These are phyloP conservation scores for Oncorhynchus clarkii DNA, from an alignment of 2,113 vertebrate species.

Conservation along the genomic window DNA sequence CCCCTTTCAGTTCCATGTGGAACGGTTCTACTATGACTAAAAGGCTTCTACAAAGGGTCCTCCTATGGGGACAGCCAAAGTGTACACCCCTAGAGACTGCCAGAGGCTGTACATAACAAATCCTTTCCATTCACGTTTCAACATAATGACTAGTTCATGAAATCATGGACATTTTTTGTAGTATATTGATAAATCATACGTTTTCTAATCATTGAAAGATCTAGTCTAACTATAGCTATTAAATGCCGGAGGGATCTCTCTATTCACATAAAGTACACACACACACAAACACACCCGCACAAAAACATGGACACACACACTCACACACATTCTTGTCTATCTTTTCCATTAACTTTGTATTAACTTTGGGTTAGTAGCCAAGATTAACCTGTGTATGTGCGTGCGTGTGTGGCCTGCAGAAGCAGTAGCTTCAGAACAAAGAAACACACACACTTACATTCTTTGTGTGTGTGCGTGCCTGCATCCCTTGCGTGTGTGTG, in stretches of 20 bases:
- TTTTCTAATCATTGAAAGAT: constrained; percentile 68
- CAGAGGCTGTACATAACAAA: constrained; percentile 5
- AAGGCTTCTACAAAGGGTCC: background rate
- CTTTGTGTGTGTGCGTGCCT: background rate
- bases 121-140: constrained; percentile 46
- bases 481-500: background rate
- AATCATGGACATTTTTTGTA: constrained; percentile 63
- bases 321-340: background rate
- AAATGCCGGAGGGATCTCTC: constrained; percentile 34
- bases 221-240: constrained; percentile 54
- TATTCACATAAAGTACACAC: background rate
- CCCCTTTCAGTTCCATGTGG: too few species aligned
- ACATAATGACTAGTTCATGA: constrained; percentile 55
- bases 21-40: too few species aligned
- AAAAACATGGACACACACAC: background rate
- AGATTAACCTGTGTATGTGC: background rate
- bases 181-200: constrained; percentile 73
- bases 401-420: background rate
- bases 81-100: background rate
- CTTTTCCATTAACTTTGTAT: background rate
- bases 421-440: background rate
- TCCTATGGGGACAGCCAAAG: too few species aligned
- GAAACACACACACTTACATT: constrained; percentile 16
- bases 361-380: background rate
- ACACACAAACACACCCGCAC: too few species aligned